These are phyloP conservation scores for Pristionchus exspectatus DNA, from an alignment of 2,888 invertebrate species.

Conservation along the genomic window DNA sequence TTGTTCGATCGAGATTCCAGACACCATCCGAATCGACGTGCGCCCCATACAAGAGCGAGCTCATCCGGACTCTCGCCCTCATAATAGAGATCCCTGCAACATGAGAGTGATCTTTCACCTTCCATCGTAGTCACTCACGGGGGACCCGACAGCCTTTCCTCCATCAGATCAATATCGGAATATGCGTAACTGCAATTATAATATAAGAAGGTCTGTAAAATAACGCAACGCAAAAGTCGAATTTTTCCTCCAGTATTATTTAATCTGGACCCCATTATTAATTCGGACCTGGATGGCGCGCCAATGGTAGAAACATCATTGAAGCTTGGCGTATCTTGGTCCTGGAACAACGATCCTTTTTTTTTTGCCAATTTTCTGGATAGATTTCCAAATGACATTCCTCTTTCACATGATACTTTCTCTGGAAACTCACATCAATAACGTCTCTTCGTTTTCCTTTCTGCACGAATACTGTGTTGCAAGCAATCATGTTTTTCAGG, in stretches of 20 bases:
- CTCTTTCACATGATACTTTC: not conserved
- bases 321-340: not conserved
- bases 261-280: not conserved
- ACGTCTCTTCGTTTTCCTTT: not conserved
- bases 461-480: slow-evolving; percentile 55
- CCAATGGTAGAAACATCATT: slow-evolving; percentile 4
- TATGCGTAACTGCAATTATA: slow-evolving; percentile 9
- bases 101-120: not conserved
- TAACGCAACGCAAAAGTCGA: not conserved
- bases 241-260: not conserved
- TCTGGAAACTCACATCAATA: slow-evolving; percentile 34
- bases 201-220: not conserved
- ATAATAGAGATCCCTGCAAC: slow-evolving; percentile 79
- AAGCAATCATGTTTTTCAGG: slow-evolving; percentile 40
- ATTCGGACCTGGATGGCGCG: not conserved
- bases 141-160: slow-evolving; percentile 16
- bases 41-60: slow-evolving; percentile 88
- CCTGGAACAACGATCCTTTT: not conserved
- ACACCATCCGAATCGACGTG: slow-evolving; percentile 33
- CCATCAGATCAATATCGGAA: not conserved
- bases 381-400: not conserved
- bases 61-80: slow-evolving; percentile 99
- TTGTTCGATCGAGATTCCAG: slow-evolving; percentile 2
- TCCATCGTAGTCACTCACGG: not conserved
- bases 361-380: not conserved